phyloP scores from a whole-genome alignment of 2,113 vertebrate species.

The Numida meleagris region DNA sequence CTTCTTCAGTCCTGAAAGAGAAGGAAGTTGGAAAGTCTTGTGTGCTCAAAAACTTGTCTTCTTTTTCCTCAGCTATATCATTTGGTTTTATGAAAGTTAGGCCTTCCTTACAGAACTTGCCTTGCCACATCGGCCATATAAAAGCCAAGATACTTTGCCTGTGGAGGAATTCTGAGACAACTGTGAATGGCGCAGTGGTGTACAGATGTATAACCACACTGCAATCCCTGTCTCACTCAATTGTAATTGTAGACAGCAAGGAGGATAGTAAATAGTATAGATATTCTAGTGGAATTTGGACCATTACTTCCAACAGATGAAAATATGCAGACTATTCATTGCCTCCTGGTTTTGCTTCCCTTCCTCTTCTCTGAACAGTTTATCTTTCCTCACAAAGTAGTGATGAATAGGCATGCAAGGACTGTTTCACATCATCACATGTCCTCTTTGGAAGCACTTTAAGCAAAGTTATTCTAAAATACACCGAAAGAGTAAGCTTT shows the following conservation, averaged over 20 bases:
- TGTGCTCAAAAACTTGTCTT: not conserved
- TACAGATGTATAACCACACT: not conserved
- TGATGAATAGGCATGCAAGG: not conserved
- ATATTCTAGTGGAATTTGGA: not conserved
- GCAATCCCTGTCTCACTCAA: not conserved
- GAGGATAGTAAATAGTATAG: not conserved
- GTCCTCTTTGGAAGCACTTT: not conserved
- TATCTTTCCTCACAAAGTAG: not conserved
- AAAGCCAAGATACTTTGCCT: not conserved
- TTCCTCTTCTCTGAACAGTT: not conserved
- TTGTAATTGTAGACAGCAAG: not conserved
- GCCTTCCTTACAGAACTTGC: not conserved
- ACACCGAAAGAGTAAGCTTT: constrained; percentile 9
- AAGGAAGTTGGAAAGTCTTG: not conserved
- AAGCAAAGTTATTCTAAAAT: constrained; percentile 5
- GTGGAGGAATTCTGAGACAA: not conserved
- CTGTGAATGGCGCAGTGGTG: not conserved
- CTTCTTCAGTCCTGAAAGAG: not conserved
- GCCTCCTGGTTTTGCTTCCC: not conserved
- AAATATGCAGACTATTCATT: not conserved
- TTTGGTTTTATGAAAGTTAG: not conserved
- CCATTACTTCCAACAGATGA: not conserved
- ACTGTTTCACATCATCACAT: not conserved
- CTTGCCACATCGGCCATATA: not conserved
- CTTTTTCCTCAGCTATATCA: not conserved